These are phyloP conservation scores for Meandrina meandrites DNA, from an alignment of 92 coral and sea anemone species.

Conservation along the genomic window DNA sequence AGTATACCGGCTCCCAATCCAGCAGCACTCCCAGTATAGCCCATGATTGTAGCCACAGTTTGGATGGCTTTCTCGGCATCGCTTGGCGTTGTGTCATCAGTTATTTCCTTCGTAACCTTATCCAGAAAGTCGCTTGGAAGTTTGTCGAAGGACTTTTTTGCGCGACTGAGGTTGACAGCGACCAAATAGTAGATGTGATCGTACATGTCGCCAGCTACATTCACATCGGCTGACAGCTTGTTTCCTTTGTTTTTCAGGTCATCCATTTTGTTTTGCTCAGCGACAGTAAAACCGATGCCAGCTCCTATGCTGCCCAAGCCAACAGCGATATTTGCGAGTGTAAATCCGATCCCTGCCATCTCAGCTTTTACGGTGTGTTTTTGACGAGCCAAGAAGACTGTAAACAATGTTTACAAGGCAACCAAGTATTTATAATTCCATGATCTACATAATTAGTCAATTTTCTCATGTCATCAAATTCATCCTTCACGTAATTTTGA, in stretches of 20 bases:
- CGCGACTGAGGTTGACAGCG: slow-evolving; percentile 34
- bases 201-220: slow-evolving; percentile 41
- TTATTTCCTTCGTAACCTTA: background rate
- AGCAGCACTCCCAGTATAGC: background rate
- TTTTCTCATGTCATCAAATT: too few relatives aligned
- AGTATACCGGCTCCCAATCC: background rate
- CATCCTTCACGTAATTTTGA: too few relatives aligned
- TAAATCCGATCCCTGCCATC: background rate
- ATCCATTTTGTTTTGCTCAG: slow-evolving; percentile 50
- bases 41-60: slow-evolving; percentile 34
- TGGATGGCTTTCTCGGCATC: slow-evolving; percentile 38
- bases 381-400: background rate
- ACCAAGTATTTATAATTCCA: too few relatives aligned
- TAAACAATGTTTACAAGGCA: too few relatives aligned
- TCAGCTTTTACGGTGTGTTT: background rate
- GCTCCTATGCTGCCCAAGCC: slow-evolving; percentile 30
- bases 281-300: slow-evolving; percentile 59
- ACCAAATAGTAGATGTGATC: slow-evolving; percentile 45
- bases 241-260: slow-evolving; percentile 32
- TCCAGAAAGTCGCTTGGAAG: slow-evolving; percentile 3
- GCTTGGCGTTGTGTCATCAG: background rate
- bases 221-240: slow-evolving; percentile 37
- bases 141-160: background rate
- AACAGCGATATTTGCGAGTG: background rate
- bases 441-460: too few relatives aligned